These are phyloP conservation scores for Marisa cornuarietis DNA, from an alignment of 1,140 invertebrate genomes.

Conservation along the genomic window DNA sequence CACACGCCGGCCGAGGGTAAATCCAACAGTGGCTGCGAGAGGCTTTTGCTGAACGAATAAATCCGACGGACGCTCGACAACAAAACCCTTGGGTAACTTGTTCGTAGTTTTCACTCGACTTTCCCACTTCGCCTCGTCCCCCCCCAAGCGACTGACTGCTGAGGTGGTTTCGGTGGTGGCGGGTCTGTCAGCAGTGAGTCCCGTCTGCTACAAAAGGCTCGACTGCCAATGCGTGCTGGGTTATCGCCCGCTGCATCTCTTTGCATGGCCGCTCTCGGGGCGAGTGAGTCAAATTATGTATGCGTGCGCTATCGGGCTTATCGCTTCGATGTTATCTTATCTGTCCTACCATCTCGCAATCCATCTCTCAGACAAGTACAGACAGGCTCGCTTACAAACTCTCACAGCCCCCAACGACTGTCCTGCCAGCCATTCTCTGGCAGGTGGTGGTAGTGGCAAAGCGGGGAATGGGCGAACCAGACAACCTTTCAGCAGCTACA, in stretches of 20 bases:
- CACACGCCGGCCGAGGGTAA: slow-evolving; percentile 7
- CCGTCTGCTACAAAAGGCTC: slow-evolving; percentile 7
- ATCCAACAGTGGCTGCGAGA: not conserved
- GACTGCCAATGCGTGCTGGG: slow-evolving; percentile 15
- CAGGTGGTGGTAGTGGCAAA: no score
- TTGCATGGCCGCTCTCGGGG: slow-evolving; percentile 23
- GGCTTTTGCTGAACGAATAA: no score
- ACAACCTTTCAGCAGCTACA: no score
- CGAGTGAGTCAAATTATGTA: slow-evolving; percentile 33
- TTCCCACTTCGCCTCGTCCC: not conserved
- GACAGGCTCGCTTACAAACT: no score
- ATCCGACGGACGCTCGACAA: no score
- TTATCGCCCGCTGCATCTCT: slow-evolving; percentile 18
- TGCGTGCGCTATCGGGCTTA: slow-evolving; percentile 28
- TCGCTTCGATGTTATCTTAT: slow-evolving; percentile 31
- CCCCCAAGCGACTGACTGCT: no score
- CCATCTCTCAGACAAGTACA: slow-evolving; percentile 8
- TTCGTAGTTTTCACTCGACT: no score
- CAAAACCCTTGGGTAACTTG: no score
- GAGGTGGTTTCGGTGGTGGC: no score
- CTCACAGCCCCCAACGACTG: no score
- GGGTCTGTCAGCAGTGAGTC: not conserved
- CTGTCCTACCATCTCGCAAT: slow-evolving; percentile 19
- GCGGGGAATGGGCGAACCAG: no score
- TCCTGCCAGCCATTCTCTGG: no score